Conservation (phyloP, 2,888 invertebrate species). For the Latrodectus elegans region DNA sequence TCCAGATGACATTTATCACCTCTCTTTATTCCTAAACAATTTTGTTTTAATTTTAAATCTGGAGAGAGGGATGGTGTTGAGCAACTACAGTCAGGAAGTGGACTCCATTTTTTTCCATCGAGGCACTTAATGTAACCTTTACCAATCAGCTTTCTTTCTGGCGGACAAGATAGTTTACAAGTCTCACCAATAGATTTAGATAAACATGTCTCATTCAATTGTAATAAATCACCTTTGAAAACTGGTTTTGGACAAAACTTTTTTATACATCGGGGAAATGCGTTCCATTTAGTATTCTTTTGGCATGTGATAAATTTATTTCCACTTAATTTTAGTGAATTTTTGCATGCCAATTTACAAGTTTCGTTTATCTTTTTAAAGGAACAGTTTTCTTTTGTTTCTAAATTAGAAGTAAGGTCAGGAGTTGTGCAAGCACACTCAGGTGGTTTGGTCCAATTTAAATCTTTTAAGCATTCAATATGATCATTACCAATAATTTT, state of each 20-base stretch:
- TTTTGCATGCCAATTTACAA: constrained; percentile 1
- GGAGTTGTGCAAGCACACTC: not conserved
- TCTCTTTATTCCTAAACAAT: not conserved
- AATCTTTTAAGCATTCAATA: not conserved
- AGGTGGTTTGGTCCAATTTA: constrained; percentile 4
- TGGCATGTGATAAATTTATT: not conserved
- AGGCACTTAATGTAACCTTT: not conserved
- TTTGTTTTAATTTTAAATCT: not conserved
- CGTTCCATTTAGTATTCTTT: not conserved
- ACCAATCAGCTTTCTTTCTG: not conserved
- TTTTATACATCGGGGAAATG: not conserved
- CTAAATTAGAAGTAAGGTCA: not conserved
- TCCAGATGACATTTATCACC: not conserved
- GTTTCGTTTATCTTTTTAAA: not conserved
- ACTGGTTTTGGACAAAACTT: not conserved
- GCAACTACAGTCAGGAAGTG: not conserved
- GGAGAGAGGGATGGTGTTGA: not conserved
- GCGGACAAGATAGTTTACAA: not conserved
- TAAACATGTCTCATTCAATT: not conserved
- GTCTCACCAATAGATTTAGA: not conserved
- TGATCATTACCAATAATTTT: not conserved
- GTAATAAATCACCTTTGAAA: not conserved
- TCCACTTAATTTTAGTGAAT: not conserved
- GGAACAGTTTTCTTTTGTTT: not conserved
- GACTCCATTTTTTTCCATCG: not conserved